Evolutionary conservation across 2,888 invertebrate species (phyloP), one percentile per base, ranked within the genome.

Genomic region (Synergus itoensis): DNA sequence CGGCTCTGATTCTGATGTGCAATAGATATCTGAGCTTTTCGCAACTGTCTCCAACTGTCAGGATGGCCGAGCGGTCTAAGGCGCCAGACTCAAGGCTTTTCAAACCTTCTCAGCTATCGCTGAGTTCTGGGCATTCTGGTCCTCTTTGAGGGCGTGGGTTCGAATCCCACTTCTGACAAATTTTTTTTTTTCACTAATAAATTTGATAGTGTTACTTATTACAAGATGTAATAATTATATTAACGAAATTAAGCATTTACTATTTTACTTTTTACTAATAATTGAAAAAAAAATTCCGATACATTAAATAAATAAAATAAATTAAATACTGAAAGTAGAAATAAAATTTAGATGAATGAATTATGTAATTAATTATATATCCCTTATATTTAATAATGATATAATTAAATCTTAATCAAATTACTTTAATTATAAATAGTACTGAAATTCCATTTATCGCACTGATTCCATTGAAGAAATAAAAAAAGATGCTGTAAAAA

Each of bases 101-200:
- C 28, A 16, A 53, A 84, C 90, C 91, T 92, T 92, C 87, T 90
- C 90, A 86, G 88, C 84, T 63, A 11, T 16, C 78, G 77, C 87
- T 87, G 87, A 87, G 87, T 84, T 36, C n/a, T 76, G 16, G 91
- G 93, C 87, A 83, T 93, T 92, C 92, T 93, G 93, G 93, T 93
- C 92, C 92, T 92, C 92, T 92, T 91, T 93, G 93, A 93, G 93
- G 93, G 94, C 94, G 94, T 94, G 94, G 94, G 94, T 94, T 94
- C 94, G 94, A 94, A 94, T 94, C 94, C 94, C 94, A 94, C 93
- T 94, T 92, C 94, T 94, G 94, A 94, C 94, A 94, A 89, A 87
- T 85, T 85, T 87, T 90, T 90, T 90, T 82, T 14, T 43, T 43
- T 73, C 7, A 4, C 4, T 43, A 11, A 60, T 45, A 16, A n/a